Evolutionary conservation across 2,888 invertebrate species (phyloP), one percentile per base, ranked within the genome.

Genomic region (Tetheella fluctuosa): DNA sequence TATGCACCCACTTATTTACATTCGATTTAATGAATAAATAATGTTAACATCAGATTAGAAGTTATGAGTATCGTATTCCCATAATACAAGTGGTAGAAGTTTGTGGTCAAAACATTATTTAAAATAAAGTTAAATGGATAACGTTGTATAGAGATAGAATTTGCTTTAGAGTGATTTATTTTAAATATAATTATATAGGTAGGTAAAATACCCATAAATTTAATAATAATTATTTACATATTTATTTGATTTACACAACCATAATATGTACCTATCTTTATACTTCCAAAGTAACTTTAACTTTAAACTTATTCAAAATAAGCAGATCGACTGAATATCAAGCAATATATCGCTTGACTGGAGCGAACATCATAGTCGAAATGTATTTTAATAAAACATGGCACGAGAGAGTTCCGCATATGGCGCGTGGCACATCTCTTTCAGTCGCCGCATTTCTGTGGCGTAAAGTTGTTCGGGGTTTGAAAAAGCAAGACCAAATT

Each of bases 401-500:
- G 34, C 55, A 54, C 34, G 54, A 34, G 25, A 23, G 23, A 61
- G 60, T 66, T 67, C 64, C 62, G 61, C 63, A 71, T 71, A 68
- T 64, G 64, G 64, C 62, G 54, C 59, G 59, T 54, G 59, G 59
- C 67, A 67, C 63, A 73, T 73, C 65, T 61, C 68, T 66, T 64
- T 65, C 73, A 71, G 73, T 69, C 64, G 61, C 73, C 74, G 68
- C 78, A 74, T 79, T 78, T 79, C 74, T 71, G 73, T 68, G 78
- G 77, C 67, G 71, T 63, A 77, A 79, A 78, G 71, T 77, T 76
- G 71, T 70, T 70, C 73, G 68, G 63, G 63, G 61, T 76, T 73
- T 71, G 71, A 76, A 79, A 80, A 80, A 81, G 76, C 73, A 71
- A 79, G 76, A 77, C 83, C 79, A 71, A 83, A 85, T 84, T 80